A percentile compares a stretch with the other conserved stretches of the same genome.
phyloP scores from a whole-genome alignment of 2,113 vertebrate genomes.

The Procavia capensis region DNA sequence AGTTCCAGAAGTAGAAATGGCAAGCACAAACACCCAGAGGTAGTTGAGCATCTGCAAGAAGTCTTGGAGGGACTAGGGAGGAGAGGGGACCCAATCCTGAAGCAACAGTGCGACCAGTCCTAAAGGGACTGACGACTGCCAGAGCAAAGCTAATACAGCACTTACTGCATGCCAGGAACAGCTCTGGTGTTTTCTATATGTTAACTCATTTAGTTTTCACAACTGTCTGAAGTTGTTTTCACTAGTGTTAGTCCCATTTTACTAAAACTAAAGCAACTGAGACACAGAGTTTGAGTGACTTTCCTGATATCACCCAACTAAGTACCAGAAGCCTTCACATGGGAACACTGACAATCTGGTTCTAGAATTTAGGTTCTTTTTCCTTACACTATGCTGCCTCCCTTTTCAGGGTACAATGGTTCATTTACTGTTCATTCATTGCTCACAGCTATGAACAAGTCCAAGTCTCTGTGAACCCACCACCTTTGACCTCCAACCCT shows the following conservation, averaged over 20 bases:
- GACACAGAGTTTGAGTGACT: not conserved
- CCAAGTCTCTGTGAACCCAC: not conserved
- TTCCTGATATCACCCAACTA: not conserved
- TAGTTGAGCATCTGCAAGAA: not conserved
- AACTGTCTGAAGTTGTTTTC: not conserved
- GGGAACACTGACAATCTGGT: not conserved
- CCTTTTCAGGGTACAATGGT: not conserved
- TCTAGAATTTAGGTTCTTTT: not conserved
- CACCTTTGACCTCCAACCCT: not conserved
- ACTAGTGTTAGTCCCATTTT: not conserved
- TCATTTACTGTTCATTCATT: not conserved
- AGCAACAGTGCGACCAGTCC: not conserved
- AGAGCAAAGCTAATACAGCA: not conserved
- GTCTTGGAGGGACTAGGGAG: not conserved
- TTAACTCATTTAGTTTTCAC: not conserved
- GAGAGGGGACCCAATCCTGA: not conserved
- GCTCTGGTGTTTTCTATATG: not conserved
- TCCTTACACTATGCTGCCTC: not conserved
- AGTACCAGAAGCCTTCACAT: not conserved
- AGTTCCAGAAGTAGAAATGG: not conserved
- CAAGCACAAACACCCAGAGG: not conserved
- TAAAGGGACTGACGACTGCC: not conserved
- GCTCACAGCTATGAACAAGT: not conserved
- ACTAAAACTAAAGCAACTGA: not conserved
- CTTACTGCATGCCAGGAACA: not conserved